Percentiles rank a stretch among this genome's conserved stretches.
These are phyloP conservation scores for Agrochola lychnidis DNA, from an alignment of 2,888 invertebrate genomes.

Conservation along the genomic window DNA sequence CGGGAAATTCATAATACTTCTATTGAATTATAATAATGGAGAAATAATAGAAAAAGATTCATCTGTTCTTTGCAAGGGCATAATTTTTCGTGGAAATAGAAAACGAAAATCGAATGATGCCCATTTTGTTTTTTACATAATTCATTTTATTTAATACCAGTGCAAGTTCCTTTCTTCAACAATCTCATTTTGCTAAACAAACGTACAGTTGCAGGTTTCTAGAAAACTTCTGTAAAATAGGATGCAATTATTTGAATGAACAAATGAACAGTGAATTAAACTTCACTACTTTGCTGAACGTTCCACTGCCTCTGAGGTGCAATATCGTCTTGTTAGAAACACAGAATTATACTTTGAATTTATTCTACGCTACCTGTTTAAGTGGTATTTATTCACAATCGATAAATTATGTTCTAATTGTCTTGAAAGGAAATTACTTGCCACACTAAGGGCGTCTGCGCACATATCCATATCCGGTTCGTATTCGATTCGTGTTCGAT, in stretches of 20 bases:
- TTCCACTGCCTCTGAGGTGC: conserved; percentile 9
- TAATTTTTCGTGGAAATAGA: neutral
- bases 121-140: neutral
- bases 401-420: neutral
- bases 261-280: conserved; percentile 13
- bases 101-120: neutral
- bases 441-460: no score
- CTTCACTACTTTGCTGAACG: conserved; percentile 3
- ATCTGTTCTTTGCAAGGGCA: neutral
- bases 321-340: conserved; percentile 8
- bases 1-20: no score
- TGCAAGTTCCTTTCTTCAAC: neutral
- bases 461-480: no score
- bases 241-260: conserved; percentile 28
- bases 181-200: neutral
- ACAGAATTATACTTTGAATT: neutral
- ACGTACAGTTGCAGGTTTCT: neutral
- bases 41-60: neutral
- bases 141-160: neutral
- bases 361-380: neutral
- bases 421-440: neutral
- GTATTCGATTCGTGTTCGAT: no score
- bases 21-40: no score
- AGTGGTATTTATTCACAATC: neutral
- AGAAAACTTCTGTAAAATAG: neutral